Evolutionary conservation across 2,888 invertebrate genomes (phyloP), one percentile per base, ranked within the genome.

Genomic region (Hydraecia micacea): DNA sequence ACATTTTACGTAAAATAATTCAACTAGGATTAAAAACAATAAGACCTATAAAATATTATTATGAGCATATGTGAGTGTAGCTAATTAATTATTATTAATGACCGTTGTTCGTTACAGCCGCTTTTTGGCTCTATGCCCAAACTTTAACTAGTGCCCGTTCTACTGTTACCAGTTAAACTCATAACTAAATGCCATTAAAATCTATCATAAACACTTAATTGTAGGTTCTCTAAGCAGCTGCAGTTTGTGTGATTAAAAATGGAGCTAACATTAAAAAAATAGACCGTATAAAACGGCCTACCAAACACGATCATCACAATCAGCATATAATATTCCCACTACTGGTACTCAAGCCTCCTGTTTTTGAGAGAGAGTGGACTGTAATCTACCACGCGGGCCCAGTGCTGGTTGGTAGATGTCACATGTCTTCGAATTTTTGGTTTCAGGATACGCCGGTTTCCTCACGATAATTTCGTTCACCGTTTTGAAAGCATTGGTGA

Each of bases 11-110:
- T 13, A 52, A 58, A 60, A 63, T 63, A 46, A 25, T 25, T 63
- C 21, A 63, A 46, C 25, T 25, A 46, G 21, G 4, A 77, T 77
- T 62, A 42, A 78, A 77, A 62, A 77, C n/a, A 73, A 65, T 65
- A 76, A 73, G 32, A 65, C 74, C 52, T 55, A 36, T 63, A 77
- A 62, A 78, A 55, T 78, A 78, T 39, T 18, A 55, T 65, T 58
- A 49, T 25, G 46, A 62, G 6, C 49, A 42, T 60, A 58, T 36
- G 28, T 58, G 52, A 63, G 36, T 73, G 62, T 62, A 67, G 55
- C 68, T 71, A 76, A 83, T 76, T 83, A 83, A 79, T 79, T 66
- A 42, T 52, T 58, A 83, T 73, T 65, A 71, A 69, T 79, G 66
- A n/a, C 8, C 62, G 42, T 73, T 83, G 79, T 76, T 76, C 49